Evolutionary conservation across 2,113 vertebrate genomes (phyloP), one percentile per base, ranked within the genome.

Genomic region (Marmota monax): DNA sequence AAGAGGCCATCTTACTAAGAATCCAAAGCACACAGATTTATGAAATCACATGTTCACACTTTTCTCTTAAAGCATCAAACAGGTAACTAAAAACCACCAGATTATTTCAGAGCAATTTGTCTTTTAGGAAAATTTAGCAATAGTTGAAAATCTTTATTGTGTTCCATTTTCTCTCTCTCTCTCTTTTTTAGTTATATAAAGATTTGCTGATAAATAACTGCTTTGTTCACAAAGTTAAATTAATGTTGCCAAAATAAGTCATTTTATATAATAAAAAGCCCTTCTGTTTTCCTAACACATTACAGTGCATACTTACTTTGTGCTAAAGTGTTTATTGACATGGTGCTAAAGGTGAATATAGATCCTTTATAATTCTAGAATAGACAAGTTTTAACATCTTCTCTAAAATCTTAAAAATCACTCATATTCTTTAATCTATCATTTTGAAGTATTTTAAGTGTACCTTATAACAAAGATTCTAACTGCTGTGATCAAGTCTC

Each of bases 371-470:
- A 95, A 88, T 85, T 51, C 80, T 32, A 70, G 29, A n/a, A 48
- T 9, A 69, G 17, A 74, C 12, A 88, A 32, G 9, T 23, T 79
- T 93, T 76, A 37, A 87, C 23, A 84, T 32, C 37, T 72, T 92
- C 32, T 61, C 76, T 70, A 93, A 91, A 95, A 67, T 11, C 8
- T 94, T 84, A 96, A 74, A 42, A 95, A 42, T 82, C 27, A 92
- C 17, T 32, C 82, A 80, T 51, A 51, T 63, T 90, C 67, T 72
- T 74, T 80, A 74, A 67, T 86, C 61, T 95, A 34, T 74, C 32
- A 91, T 34, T 83, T 88, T 42, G 61, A 96, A 94, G 37, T 70
- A 93, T 90, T 90, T 85, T 91, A 95, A 93, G 67, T 91, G 74
- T 51, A 34, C 5, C 32, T 88, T 91, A 90, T 22, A 90, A 83